Conservation (phyloP, 2,113 vertebrate genomes). For the Prionailurus viverrinus region DNA sequence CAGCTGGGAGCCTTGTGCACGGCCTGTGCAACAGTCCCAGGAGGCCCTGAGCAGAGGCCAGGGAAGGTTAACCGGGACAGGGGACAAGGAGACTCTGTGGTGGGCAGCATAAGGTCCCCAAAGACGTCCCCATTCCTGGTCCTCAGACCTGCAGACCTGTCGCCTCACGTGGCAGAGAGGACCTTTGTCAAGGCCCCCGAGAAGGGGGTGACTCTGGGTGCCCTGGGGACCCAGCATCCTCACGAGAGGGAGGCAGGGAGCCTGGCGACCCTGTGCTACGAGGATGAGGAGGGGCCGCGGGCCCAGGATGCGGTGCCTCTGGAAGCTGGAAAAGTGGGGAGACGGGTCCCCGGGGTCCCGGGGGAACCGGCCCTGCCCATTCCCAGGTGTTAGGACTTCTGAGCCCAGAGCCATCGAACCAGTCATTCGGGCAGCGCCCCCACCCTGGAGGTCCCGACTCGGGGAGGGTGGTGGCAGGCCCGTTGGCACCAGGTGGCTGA, state of each 20-base stretch:
- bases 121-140: background rate
- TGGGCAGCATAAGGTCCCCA: background rate
- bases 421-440: too few relatives aligned
- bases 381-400: accelerated
- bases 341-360: accelerated
- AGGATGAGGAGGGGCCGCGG: background rate
- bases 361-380: background rate
- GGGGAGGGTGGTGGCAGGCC: background rate
- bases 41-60: background rate
- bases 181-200: background rate
- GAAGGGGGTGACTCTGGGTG: too few relatives aligned
- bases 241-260: background rate
- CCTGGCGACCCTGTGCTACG: too few relatives aligned
- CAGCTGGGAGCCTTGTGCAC: background rate
- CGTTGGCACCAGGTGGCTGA: accelerated
- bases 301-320: background rate
- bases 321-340: background rate
- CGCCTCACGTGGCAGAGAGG: background rate
- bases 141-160: background rate
- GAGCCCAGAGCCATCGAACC: background rate
- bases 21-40: background rate
- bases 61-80: background rate
- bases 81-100: background rate
- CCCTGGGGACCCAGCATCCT: background rate
- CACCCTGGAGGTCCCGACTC: background rate